These are phyloP conservation scores for Phymatocera aterrima DNA, from an alignment of 2,888 invertebrate species.

Conservation along the genomic window DNA sequence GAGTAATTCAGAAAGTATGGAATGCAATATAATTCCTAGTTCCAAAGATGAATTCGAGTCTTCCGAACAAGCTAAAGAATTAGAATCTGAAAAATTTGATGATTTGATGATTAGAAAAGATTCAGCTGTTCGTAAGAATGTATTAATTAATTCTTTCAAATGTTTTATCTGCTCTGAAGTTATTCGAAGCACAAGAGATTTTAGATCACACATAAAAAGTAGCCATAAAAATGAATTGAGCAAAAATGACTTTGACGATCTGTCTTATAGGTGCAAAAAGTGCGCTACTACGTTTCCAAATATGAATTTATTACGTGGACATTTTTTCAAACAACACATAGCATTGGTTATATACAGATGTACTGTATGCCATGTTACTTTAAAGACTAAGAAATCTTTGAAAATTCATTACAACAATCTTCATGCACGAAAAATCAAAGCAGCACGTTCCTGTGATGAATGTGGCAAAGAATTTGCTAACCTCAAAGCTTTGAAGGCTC, in stretches of 20 bases:
- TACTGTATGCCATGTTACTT: slow-evolving; percentile 27
- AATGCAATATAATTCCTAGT: background rate
- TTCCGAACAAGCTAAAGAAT: background rate
- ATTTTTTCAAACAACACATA: slow-evolving; percentile 33
- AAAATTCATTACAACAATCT: slow-evolving; percentile 31
- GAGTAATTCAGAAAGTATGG: background rate
- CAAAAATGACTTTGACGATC: slow-evolving; percentile 34
- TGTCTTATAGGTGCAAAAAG: slow-evolving; percentile 44
- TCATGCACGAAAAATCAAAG: slow-evolving; percentile 4
- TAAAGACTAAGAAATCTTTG: slow-evolving; percentile 36
- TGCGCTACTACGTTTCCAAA: slow-evolving; percentile 38
- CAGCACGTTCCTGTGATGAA: slow-evolving; percentile 12
- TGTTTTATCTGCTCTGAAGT: slow-evolving; percentile 39
- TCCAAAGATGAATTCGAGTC: background rate
- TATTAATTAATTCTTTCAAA: slow-evolving; percentile 14
- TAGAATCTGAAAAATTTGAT: background rate
- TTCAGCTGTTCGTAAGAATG: background rate
- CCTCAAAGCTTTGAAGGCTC: slow-evolving; percentile 35
- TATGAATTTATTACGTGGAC: slow-evolving; percentile 17
- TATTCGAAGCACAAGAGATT: slow-evolving; percentile 2
- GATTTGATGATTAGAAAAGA: background rate
- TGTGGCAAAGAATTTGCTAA: slow-evolving; percentile 34
- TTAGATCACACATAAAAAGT: slow-evolving; percentile 17
- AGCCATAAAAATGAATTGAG: slow-evolving; percentile 24
- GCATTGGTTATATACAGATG: slow-evolving; percentile 39